These are phyloP conservation scores for Balaeniceps rex DNA, from an alignment of 2,113 vertebrate genomes.

Conservation along the genomic window DNA sequence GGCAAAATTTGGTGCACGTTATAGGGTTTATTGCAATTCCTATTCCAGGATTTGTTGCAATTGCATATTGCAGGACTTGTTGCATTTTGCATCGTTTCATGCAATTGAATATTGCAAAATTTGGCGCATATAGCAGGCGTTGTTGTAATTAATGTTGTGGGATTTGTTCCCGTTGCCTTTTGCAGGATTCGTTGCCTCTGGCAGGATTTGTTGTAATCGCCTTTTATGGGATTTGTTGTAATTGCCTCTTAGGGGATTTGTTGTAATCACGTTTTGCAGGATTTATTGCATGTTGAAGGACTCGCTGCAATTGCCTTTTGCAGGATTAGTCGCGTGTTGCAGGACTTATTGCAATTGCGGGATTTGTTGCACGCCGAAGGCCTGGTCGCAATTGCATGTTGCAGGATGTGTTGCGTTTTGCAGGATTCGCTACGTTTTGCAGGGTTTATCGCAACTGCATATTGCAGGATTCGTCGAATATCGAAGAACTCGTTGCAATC, in stretches of 20 bases:
- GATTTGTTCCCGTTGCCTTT: background rate
- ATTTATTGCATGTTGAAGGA: background rate
- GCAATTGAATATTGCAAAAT: rapidly evolving
- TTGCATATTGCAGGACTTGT: background rate
- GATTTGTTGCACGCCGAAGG: too few relatives aligned
- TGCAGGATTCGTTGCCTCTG: background rate
- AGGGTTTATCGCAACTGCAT: background rate
- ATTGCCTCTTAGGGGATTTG: background rate
- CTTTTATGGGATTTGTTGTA: background rate
- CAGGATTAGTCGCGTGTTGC: rapidly evolving
- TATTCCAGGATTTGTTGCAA: background rate
- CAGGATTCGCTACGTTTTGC: rapidly evolving
- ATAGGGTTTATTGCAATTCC: background rate
- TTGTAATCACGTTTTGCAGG: background rate
- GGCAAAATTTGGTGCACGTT: rapidly evolving
- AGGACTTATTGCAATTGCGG: background rate
- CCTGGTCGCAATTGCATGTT: too few relatives aligned
- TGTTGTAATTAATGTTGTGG: background rate
- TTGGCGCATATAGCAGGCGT: rapidly evolving
- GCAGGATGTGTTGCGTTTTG: background rate
- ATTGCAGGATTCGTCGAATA: too few relatives aligned
- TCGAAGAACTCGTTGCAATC: too few relatives aligned
- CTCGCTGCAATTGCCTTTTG: background rate
- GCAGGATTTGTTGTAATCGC: background rate
- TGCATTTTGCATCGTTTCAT: background rate